phyloP scores from a whole-genome alignment of 2,888 invertebrate species.

The Maniola hyperantus region DNA sequence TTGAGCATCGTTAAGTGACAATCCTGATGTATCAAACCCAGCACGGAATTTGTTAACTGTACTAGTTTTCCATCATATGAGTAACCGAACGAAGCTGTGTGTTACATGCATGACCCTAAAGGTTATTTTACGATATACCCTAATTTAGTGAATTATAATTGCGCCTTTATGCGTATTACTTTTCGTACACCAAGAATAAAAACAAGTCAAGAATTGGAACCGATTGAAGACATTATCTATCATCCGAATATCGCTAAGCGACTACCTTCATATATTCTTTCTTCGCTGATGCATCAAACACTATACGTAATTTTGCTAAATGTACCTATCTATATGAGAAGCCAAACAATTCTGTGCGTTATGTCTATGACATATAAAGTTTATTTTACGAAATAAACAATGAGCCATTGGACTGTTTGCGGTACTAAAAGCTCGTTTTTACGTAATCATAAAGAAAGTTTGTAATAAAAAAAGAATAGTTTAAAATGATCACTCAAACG shows the following conservation, averaged over 20 bases:
- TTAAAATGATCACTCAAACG: slow-evolving; percentile 34
- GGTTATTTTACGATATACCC: no score
- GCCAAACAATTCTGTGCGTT: background rate
- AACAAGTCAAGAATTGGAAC: no score
- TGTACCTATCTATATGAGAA: background rate
- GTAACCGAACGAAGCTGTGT: no score
- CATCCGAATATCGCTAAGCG: no score
- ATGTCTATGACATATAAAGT: background rate
- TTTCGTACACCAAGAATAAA: no score
- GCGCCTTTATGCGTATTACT: no score
- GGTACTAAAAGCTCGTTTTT: background rate
- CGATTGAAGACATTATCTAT: no score
- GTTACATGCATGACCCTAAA: no score
- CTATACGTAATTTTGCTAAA: background rate
- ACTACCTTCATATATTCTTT: no score
- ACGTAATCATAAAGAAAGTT: background rate
- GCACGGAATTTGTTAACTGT: no score
- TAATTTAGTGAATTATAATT: no score
- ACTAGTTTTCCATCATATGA: no score
- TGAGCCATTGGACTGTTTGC: background rate
- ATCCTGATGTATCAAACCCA: background rate
- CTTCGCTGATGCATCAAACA: background rate
- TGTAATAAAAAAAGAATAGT: background rate
- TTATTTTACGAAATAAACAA: background rate
- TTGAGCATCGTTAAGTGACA: background rate